Percentiles rank a stretch among this genome's conserved stretches.
Evolutionary conservation across 2,888 invertebrate genomes (phyloP).

Genomic region (Bembecia ichneumoniformis): DNA sequence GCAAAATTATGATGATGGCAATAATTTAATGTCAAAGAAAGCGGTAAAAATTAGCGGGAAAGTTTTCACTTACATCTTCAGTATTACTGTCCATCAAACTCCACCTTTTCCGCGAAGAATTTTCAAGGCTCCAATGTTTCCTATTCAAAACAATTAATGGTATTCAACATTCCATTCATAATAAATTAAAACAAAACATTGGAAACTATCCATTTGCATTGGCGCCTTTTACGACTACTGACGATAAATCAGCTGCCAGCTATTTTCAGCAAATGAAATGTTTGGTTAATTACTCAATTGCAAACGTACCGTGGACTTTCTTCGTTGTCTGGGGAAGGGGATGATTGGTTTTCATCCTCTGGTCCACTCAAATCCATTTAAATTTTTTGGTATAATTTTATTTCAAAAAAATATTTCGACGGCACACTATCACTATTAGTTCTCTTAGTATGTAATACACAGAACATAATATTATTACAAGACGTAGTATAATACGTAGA

Average conservation of each 20-base stretch:
- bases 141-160: constrained; percentile 28
- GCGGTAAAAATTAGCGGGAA: constrained; percentile 43
- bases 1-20: no score
- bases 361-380: constrained; percentile 8
- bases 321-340: constrained; percentile 26
- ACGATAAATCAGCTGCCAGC: constrained; percentile 61
- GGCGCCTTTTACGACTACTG: constrained; percentile 65
- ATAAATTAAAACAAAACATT: not conserved
- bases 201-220: constrained; percentile 15
- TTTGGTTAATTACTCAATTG: not conserved
- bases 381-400: no score
- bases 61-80: constrained; percentile 43
- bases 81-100: constrained; percentile 58
- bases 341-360: constrained; percentile 31
- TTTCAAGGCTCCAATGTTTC: constrained; percentile 46
- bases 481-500: no score
- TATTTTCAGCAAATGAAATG: not conserved
- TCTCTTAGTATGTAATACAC: no score
- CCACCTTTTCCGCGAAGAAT: constrained; percentile 50
- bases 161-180: not conserved
- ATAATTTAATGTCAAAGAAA: constrained; percentile 24
- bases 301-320: constrained; percentile 48
- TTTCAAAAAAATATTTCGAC: no score
- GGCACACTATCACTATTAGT: no score
- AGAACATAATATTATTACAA: no score